Evolutionary conservation across 2,797 vertebrate species (phyloP).

Genomic region (Toxotes lorentzi): DNA sequence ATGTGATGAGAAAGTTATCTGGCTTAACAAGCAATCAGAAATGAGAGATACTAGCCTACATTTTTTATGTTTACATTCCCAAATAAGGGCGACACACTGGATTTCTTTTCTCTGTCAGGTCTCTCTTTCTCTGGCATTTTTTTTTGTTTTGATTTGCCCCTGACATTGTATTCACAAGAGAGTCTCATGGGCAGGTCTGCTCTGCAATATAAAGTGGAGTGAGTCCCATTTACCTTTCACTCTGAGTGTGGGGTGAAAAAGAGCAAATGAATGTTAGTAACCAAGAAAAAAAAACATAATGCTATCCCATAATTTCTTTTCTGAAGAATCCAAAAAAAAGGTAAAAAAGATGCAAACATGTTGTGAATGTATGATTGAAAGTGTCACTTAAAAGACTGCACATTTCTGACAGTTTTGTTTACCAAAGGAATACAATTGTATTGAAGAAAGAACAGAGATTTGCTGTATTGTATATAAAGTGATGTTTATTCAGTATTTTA

Average conservation of each 20-base stretch:
- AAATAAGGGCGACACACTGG: slow-evolving; percentile 85
- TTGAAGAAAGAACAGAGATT: slow-evolving; percentile 83
- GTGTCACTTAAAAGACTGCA: slow-evolving; percentile 87
- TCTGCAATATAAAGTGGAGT: slow-evolving; percentile 43
- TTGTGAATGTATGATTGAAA: slow-evolving; percentile 86
- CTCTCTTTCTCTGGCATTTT: slow-evolving; percentile 52
- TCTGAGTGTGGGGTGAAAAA: slow-evolving; percentile 22
- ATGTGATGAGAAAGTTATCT: slow-evolving; percentile 61
- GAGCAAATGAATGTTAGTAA: slow-evolving; percentile 84
- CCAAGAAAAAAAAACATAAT: slow-evolving; percentile 57
- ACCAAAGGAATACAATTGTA: slow-evolving; percentile 88
- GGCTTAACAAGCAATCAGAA: slow-evolving; percentile 57
- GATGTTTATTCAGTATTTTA: slow-evolving; percentile 90
- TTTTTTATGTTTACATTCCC: slow-evolving; percentile 87
- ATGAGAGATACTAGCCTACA: slow-evolving; percentile 63
- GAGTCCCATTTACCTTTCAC: slow-evolving; percentile 57
- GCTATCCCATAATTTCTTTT: slow-evolving; percentile 73
- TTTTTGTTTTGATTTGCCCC: slow-evolving; percentile 40
- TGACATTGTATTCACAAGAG: slow-evolving; percentile 60
- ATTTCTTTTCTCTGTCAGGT: slow-evolving; percentile 74
- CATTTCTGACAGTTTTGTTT: slow-evolving; percentile 88
- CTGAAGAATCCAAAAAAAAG: slow-evolving; percentile 71
- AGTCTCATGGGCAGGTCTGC: slow-evolving; percentile 57
- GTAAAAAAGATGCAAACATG: slow-evolving; percentile 82
- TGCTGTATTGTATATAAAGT: slow-evolving; percentile 88